These are phyloP conservation scores for Sebastes itinus DNA, from an alignment of 2,797 vertebrate genomes.

Conservation along the genomic window DNA sequence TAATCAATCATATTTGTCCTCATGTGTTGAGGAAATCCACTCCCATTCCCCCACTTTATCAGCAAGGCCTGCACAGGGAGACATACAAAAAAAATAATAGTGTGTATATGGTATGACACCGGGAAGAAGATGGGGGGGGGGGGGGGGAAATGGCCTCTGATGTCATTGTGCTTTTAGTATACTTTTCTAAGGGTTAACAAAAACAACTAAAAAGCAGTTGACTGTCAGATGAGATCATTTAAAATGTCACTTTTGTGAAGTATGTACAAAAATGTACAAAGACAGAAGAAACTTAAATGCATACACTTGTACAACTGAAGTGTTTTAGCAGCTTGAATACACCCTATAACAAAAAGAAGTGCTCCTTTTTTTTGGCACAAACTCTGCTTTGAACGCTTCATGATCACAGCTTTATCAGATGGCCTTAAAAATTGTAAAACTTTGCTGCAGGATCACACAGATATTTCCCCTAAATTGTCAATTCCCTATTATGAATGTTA, in stretches of 20 bases:
- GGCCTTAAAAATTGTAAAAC: slow-evolving; percentile 47
- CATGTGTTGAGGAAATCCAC: slow-evolving; percentile 48
- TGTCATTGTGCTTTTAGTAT: slow-evolving; percentile 69
- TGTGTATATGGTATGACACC: slow-evolving; percentile 40
- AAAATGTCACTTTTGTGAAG: slow-evolving; percentile 64
- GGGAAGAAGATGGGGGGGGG: too few species aligned
- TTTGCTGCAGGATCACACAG: slow-evolving; percentile 47
- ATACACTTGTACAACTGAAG: slow-evolving; percentile 66
- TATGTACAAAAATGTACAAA: slow-evolving; percentile 71
- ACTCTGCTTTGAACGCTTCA: slow-evolving; percentile 47
- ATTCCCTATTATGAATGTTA: slow-evolving; percentile 51
- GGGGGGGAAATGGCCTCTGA: slow-evolving; percentile 6
- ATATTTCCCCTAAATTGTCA: slow-evolving; percentile 28
- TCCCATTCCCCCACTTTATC: slow-evolving; percentile 48
- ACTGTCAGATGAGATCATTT: slow-evolving; percentile 45
- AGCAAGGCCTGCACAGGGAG: slow-evolving; percentile 52
- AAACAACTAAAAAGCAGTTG: slow-evolving; percentile 45
- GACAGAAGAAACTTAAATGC: slow-evolving; percentile 54
- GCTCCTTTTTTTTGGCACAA: slow-evolving; percentile 78
- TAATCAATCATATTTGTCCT: slow-evolving; percentile 63
- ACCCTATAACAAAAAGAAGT: slow-evolving; percentile 75
- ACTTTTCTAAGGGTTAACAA: slow-evolving; percentile 58
- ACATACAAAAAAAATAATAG: slow-evolving; percentile 34
- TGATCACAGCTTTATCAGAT: slow-evolving; percentile 58
- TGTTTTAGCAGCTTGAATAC: slow-evolving; percentile 75